These are phyloP conservation scores for Dryadula phaetusa DNA, from an alignment of 2,888 invertebrate genomes.

Conservation along the genomic window DNA sequence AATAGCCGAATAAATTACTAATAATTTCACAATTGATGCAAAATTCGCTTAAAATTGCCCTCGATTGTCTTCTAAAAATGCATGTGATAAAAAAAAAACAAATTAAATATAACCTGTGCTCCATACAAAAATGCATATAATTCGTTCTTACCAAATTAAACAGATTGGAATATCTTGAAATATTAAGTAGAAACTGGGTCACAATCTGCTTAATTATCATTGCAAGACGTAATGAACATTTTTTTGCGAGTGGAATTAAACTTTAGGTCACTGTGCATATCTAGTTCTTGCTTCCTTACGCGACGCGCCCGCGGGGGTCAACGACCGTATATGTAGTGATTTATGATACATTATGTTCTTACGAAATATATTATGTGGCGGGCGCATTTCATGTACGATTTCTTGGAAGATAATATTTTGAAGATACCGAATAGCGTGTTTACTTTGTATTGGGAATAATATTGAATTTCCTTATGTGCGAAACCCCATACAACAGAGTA, in stretches of 20 bases:
- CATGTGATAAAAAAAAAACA: too few species aligned
- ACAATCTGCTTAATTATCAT: constrained; percentile 17
- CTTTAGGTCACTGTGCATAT: constrained; percentile 4
- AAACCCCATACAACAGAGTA: background rate
- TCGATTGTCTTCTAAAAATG: too few species aligned
- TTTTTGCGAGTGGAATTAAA: constrained; percentile 11
- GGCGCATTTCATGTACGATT: background rate
- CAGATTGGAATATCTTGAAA: constrained; percentile 3
- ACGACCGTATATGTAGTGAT: constrained; percentile 24
- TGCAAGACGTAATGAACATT: background rate
- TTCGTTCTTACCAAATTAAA: constrained; percentile 2
- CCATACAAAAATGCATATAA: background rate
- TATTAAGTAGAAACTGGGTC: constrained; percentile 8
- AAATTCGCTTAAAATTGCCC: too few species aligned
- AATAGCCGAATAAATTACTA: too few species aligned
- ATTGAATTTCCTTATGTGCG: background rate
- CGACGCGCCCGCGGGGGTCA: constrained; percentile 22
- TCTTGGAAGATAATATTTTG: constrained; percentile 8
- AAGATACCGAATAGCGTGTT: background rate
- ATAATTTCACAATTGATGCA: too few species aligned
- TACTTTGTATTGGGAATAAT: background rate
- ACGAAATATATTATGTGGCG: constrained; percentile 9
- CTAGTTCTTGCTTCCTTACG: constrained; percentile 24
- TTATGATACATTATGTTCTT: constrained; percentile 24
- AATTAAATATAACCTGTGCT: too few species aligned